These are phyloP conservation scores for Hyperoplus lanceolatus DNA, from an alignment of 2,797 vertebrate species.

Conservation along the genomic window DNA sequence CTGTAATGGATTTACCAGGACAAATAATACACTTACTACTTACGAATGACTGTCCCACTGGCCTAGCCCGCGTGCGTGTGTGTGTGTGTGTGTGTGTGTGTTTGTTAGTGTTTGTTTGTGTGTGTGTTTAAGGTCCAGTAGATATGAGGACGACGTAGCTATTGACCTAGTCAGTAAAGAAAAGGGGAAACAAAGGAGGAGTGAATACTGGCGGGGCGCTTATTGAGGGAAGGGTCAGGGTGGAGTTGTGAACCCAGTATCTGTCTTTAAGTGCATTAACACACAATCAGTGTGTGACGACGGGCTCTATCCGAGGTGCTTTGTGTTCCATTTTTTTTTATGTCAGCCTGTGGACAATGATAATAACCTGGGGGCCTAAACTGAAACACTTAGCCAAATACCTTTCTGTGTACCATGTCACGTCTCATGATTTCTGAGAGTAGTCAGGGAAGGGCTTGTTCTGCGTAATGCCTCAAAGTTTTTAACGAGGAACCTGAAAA, in stretches of 20 bases:
- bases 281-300: constrained; percentile 16
- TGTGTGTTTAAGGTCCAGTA: constrained; percentile 27
- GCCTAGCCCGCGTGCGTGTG: constrained; percentile 47
- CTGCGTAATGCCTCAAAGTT: neutral
- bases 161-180: constrained; percentile 72
- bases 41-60: constrained; percentile 67
- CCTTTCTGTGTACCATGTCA: neutral
- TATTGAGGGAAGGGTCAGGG: constrained; percentile 24
- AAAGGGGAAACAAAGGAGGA: constrained; percentile 53
- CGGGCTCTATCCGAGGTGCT: constrained; percentile 5
- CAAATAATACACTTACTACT: constrained; percentile 28
- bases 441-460: neutral
- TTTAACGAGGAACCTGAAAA: neutral
- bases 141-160: constrained; percentile 41
- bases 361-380: constrained; percentile 48
- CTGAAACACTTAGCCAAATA: constrained; percentile 24
- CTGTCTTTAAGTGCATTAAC: constrained; percentile 10
- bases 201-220: constrained; percentile 3
- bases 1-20: constrained; percentile 37
- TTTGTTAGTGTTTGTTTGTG: neutral
- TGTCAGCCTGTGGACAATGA: constrained; percentile 43
- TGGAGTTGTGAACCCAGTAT: constrained; percentile 4
- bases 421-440: neutral
- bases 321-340: constrained; percentile 36
- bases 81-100: neutral